Conservation (phyloP, 2,888 invertebrate genomes). For the Agriopis marginaria region DNA sequence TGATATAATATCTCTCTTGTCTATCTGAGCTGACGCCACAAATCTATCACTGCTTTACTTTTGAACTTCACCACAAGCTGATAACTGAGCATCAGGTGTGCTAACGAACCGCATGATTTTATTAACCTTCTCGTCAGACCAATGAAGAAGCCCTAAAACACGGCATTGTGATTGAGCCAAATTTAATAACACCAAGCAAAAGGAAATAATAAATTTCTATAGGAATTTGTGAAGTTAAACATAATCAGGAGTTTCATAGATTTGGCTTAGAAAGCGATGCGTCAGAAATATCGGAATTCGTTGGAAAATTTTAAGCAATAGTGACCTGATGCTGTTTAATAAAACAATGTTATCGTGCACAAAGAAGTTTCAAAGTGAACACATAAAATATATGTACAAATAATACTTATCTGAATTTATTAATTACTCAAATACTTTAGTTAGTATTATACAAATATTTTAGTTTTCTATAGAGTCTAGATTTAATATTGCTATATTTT, state of each 20-base stretch:
- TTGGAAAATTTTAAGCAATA: too few species aligned
- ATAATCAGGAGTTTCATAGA: conserved; percentile 17
- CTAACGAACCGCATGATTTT: too few species aligned
- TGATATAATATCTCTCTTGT: too few species aligned
- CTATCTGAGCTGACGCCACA: too few species aligned
- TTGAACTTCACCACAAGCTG: too few species aligned
- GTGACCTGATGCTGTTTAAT: too few species aligned
- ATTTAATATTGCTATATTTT: conserved; percentile 7
- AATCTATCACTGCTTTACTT: too few species aligned
- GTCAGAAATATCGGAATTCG: conserved; percentile 21
- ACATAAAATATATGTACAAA: conserved; percentile 20
- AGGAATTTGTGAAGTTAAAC: conserved; percentile 30
- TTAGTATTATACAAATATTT: too few species aligned
- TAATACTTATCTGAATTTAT: too few species aligned
- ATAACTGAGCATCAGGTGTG: too few species aligned
- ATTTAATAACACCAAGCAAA: conserved; percentile 42
- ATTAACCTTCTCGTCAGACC: conserved; percentile 60
- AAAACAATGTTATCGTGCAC: background rate
- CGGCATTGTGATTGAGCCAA: conserved; percentile 37
- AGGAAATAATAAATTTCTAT: conserved; percentile 42
- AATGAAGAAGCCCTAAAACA: conserved; percentile 34
- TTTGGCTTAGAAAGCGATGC: conserved; percentile 30
- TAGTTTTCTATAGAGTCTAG: background rate
- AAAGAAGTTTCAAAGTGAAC: conserved; percentile 50
- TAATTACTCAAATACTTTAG: too few species aligned